Evolutionary conservation across 2,113 vertebrate species (phyloP).

Genomic region (Crotalus horridus): DNA sequence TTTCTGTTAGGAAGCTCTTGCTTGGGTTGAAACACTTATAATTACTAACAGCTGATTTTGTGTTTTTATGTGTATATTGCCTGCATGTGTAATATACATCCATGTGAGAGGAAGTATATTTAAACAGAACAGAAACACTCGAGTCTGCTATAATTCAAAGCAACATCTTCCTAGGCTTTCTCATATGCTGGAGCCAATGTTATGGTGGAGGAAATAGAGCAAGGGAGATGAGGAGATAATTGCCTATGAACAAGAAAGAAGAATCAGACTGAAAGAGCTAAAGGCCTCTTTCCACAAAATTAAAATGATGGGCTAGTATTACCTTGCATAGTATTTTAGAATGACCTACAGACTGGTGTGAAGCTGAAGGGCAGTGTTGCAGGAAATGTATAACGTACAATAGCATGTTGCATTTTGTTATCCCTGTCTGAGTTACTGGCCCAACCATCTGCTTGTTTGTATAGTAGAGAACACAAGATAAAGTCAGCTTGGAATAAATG

Average conservation of each 20-base stretch:
- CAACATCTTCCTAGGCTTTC: neutral
- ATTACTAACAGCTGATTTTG: neutral
- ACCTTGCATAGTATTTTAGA: conserved; percentile 34
- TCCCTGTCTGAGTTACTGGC: conserved; percentile 29
- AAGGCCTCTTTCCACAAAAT: neutral
- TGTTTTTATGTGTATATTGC: neutral
- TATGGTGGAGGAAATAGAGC: too few relatives aligned
- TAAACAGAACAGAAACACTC: neutral
- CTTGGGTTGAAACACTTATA: neutral
- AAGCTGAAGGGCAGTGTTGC: conserved; percentile 1
- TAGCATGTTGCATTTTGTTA: conserved; percentile 33
- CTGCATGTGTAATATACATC: neutral
- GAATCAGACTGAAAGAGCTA: neutral
- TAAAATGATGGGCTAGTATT: neutral
- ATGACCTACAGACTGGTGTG: neutral
- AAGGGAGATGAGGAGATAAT: neutral
- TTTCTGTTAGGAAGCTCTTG: neutral
- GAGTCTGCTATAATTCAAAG: neutral
- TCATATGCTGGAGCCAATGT: neutral
- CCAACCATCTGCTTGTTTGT: conserved; percentile 43
- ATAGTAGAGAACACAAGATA: conserved; percentile 28
- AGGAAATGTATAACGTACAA: conserved; percentile 21
- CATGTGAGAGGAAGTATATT: neutral
- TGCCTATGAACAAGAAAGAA: neutral
- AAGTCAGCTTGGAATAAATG: conserved; percentile 18